Evolutionary conservation across 1,140 invertebrate genomes (phyloP).

Genomic region (Batillaria attramentaria): DNA sequence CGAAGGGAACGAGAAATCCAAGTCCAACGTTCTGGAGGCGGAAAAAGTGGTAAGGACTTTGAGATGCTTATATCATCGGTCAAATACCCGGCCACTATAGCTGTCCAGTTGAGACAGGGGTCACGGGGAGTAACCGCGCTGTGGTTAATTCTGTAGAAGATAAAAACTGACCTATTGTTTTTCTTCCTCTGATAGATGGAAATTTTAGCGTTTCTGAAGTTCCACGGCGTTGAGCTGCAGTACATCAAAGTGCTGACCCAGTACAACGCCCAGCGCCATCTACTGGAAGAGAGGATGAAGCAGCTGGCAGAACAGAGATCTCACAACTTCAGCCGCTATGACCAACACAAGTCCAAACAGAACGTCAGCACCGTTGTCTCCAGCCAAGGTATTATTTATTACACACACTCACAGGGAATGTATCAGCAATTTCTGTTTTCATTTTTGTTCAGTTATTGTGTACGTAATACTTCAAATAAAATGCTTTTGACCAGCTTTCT

Average conservation of each 20-base stretch:
- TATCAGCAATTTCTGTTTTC: no score
- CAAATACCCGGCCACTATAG: no score
- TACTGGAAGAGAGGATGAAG: conserved; percentile 37
- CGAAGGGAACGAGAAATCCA: conserved; percentile 58
- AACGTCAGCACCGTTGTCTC: conserved; percentile 55
- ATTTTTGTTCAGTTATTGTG: no score
- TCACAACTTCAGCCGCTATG: conserved; percentile 3
- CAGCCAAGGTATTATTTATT: conserved; percentile 59
- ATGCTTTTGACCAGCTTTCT: no score
- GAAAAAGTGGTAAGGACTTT: conserved; percentile 54
- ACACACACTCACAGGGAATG: no score
- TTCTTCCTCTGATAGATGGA: no score
- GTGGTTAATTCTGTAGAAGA: not conserved
- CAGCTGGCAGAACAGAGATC: not conserved
- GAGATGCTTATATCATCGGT: no score
- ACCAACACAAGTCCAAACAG: conserved; percentile 5
- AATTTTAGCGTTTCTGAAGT: conserved; percentile 9
- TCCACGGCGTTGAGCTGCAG: not conserved
- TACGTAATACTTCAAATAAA: no score
- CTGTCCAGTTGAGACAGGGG: not conserved
- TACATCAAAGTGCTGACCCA: conserved; percentile 50
- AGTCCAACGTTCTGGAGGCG: conserved; percentile 50
- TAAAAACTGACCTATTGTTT: not conserved
- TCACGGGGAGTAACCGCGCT: not conserved
- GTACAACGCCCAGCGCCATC: conserved; percentile 50